Evolutionary conservation across 2,797 vertebrate species (phyloP).

Genomic region (Taeniopygia guttata): DNA sequence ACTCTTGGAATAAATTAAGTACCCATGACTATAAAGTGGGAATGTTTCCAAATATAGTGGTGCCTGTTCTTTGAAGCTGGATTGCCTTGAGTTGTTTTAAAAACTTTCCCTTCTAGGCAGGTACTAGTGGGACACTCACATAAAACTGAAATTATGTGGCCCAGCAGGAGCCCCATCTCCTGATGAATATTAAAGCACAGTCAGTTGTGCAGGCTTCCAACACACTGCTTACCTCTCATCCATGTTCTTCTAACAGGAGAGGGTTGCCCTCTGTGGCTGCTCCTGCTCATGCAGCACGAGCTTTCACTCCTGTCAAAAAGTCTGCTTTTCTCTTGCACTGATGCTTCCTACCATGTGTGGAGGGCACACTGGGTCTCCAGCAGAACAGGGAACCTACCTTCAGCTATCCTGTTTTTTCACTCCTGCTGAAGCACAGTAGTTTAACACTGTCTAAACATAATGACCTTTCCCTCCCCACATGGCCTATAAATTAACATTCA

Average conservation of each 20-base stretch:
- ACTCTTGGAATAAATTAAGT: neutral
- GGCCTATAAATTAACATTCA: neutral
- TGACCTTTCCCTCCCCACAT: neutral
- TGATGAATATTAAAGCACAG: neutral
- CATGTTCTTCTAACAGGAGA: neutral
- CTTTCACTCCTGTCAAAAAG: neutral
- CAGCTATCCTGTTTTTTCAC: neutral
- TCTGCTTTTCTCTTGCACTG: neutral
- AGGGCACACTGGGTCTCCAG: neutral
- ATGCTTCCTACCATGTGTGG: fast-evolving
- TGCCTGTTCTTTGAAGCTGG: neutral
- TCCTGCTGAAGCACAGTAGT: neutral
- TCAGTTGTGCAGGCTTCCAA: neutral
- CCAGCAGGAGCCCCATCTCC: neutral
- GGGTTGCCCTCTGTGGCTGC: neutral
- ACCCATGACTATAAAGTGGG: neutral
- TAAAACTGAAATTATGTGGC: neutral
- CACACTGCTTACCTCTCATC: neutral
- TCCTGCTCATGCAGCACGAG: neutral
- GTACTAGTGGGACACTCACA: neutral
- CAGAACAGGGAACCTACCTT: neutral
- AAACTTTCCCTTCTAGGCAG: neutral
- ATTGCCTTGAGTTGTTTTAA: neutral
- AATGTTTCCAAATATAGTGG: neutral
- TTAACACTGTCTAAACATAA: neutral